A percentile compares a stretch with the other conserved stretches of the same genome.
phyloP scores from a whole-genome alignment of 1,140 invertebrate genomes.

The Oedothorax gibbosus region DNA sequence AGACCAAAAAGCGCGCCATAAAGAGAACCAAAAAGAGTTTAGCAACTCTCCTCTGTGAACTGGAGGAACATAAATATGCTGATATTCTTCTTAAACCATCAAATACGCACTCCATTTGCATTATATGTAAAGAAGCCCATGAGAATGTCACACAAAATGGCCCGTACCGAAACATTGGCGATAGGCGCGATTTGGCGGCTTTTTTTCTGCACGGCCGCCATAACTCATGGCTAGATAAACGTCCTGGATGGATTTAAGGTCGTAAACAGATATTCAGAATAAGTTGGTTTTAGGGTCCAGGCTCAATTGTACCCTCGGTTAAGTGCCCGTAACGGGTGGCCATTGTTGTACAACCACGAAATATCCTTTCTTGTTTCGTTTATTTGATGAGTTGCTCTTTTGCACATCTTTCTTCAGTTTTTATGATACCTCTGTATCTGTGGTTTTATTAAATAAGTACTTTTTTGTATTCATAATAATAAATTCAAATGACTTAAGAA shows the following conservation, averaged over 20 bases:
- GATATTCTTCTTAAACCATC: not conserved
- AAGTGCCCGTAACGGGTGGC: constrained; percentile 12
- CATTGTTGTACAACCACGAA: constrained; percentile 43
- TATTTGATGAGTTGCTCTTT: constrained; percentile 4
- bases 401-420: not conserved
- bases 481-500: too few species aligned
- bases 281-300: not conserved
- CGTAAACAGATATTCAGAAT: constrained; percentile 46
- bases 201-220: constrained; percentile 20
- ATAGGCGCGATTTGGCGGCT: constrained; percentile 3
- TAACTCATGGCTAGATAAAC: constrained; percentile 47
- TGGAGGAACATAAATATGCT: not conserved
- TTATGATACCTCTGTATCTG: not conserved
- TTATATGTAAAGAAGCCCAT: constrained; percentile 36
- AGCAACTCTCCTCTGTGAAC: constrained; percentile 25
- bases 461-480: too few species aligned
- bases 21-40: constrained; percentile 15
- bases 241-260: not conserved
- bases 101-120: constrained; percentile 18
- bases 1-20: not conserved
- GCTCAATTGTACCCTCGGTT: not conserved
- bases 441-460: not conserved
- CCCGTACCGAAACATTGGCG: not conserved
- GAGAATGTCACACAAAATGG: too few species aligned
- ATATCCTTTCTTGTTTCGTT: constrained; percentile 25